phyloP scores from a whole-genome alignment of 2,113 vertebrate species.

The Ploceus nigricollis region DNA sequence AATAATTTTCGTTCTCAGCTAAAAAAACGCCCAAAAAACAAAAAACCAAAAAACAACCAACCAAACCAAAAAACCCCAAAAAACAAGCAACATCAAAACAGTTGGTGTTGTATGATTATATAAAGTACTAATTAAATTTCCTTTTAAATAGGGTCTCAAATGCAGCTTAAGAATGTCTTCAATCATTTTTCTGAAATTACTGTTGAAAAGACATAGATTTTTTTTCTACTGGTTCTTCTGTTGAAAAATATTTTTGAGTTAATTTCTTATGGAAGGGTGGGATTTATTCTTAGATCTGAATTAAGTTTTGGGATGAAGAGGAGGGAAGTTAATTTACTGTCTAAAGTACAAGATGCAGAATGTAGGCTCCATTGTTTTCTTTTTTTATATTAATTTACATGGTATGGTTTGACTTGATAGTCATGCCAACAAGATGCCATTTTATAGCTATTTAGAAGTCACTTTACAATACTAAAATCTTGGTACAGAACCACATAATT shows the following conservation, averaged over 20 bases:
- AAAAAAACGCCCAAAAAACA: too few relatives aligned
- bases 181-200: background rate
- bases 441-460: background rate
- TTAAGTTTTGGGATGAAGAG: background rate
- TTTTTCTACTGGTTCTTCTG: background rate
- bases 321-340: background rate
- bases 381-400: background rate
- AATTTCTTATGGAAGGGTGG: background rate
- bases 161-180: background rate
- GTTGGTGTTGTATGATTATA: background rate
- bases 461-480: background rate
- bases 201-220: background rate
- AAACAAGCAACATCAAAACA: background rate
- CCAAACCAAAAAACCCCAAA: background rate
- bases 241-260: background rate
- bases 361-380: rapidly evolving
- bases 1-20: background rate
- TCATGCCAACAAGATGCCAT: background rate
- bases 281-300: background rate
- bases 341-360: background rate
- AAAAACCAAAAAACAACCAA: too few relatives aligned
- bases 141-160: background rate
- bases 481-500: background rate
- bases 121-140: background rate
- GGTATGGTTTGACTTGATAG: background rate